Base-by-base conservation (phyloP, 2,797 vertebrate species). In the Pseudomugil tenellus region DNA sequence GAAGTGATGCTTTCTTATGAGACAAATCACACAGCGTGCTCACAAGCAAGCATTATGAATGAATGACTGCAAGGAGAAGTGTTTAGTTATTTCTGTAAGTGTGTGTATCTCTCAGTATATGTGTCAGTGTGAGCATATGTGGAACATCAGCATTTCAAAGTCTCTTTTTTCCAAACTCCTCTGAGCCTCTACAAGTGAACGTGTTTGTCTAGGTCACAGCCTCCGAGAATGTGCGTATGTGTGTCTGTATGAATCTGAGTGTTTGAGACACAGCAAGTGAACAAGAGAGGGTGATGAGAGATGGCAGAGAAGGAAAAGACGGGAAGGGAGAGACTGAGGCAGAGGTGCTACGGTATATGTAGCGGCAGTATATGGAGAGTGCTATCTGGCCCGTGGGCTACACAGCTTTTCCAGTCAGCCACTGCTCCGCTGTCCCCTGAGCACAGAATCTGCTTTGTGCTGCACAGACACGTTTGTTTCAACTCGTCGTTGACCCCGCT, bases 371-470 rank as follows among this genome's bases (percentile, higher is more conserved):
- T 67, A 86, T 84, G 54, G 51, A 79, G 72, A 52, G 58, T 67
- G 75, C 76, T 77, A 82, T 87, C 70, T 80, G 85, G 82, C 80
- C 85, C 21, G 28, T 80, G 75, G 87, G 84, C 85, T 86, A 69
- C 66, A 63, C 52, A 53, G 31, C 77, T 67, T 69, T 60, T 58
- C 54, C 48, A 77, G 76, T 66, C 83, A 56, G 65, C 64, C 43
- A 34, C 55, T 35, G 49, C 72, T 58, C 46, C 4, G 0, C 65
- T 28, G 23, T 79, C 83, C 78, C 86, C 46, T 26, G 65, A 87
- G 72, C 49, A 29, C 70, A n/a, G 43, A 54, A 83, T 74, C 62
- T 2, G 19, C 73, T 61, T 35, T 6, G 32, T 11, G 25, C 59
- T 37, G 60, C 16, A 55, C 59, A 69, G 68, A 63, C 72, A 48